Evolutionary conservation across 2,888 invertebrate genomes (phyloP).

Genomic region (Clepsis dumicolana): DNA sequence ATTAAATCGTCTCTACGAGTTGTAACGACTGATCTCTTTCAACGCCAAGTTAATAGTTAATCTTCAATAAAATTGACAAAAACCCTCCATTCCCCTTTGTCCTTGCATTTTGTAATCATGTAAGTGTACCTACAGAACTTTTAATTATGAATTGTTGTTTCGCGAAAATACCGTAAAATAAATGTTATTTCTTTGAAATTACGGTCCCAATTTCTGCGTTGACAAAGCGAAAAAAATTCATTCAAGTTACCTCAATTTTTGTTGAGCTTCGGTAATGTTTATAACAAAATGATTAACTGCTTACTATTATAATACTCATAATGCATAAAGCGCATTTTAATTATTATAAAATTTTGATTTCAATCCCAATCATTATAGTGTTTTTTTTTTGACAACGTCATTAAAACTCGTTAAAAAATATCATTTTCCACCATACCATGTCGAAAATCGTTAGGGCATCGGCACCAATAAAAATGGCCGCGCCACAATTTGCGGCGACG

Average conservation of each 20-base stretch:
- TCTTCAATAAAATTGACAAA: neutral
- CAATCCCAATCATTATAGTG: neutral
- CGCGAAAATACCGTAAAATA: too few relatives aligned
- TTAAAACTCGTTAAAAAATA: slow-evolving; percentile 38
- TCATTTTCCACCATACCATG: slow-evolving; percentile 49
- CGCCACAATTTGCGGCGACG: slow-evolving; percentile 48
- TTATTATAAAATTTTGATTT: neutral
- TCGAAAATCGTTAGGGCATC: slow-evolving; percentile 51
- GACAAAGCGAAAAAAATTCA: neutral
- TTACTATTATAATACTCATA: too few relatives aligned
- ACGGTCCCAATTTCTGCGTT: neutral
- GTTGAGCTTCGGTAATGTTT: too few relatives aligned
- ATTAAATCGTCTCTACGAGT: neutral
- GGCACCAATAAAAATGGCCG: slow-evolving; percentile 51
- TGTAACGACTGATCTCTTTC: neutral
- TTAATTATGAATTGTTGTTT: neutral
- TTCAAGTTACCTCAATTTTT: neutral
- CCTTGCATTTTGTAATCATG: neutral
- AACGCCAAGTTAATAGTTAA: neutral
- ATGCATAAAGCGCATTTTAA: neutral
- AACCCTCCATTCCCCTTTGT: neutral
- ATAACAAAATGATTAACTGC: neutral
- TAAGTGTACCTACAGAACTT: neutral
- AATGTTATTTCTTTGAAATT: neutral
- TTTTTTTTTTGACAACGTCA: neutral